Evolutionary conservation across 1,140 invertebrate genomes (phyloP), one percentile per base, ranked within the genome.

Genomic region (Ceratoteleas bidentatus): DNA sequence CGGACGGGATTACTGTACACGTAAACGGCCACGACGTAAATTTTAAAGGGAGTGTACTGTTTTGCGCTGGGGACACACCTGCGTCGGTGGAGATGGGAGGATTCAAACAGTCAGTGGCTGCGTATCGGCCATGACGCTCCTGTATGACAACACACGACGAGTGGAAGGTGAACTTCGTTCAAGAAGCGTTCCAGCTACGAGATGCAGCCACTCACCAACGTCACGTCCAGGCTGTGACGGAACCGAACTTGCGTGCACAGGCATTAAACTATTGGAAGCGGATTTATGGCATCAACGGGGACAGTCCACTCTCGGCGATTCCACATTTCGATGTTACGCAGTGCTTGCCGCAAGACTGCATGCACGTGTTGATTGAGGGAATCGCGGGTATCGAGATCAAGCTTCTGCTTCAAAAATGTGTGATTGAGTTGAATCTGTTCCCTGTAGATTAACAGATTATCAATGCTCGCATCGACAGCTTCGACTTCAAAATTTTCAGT

Each of bases 1-100:
- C 36, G 11, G 36, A 80, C 10, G 69, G 64, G 9, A 68, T 80
- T 6, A 40, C 38, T 40, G 11, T 40, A 40, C 8, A 40, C 38
- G 38, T 6, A 3, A 40, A 40, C 6, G 38, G 11, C 6, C 2
- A 40, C 2, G 38, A 40, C 6, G 11, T 40, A 10, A 11, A 40
- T 6, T 40, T 40, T 40, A 40, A 40, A 40, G 38, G 38, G 2
- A 40, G 6, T 6, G 38, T 40, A 6, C 38, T 40, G 11, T 40
- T 40, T 40, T 40, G 38, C 11, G 8, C 8, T 40, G 38, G 38
- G 11, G 38, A 40, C 6, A 40, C 38, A 6, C 38, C 38, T 10
- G 38, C 38, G 2, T 2, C 38, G 0, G 38, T 6, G 8, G 38
- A 40, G 6, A 40, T 40, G 2, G 38, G 38, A 2, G 38, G 38